phyloP scores from a whole-genome alignment of 30 jellyfish, hydroid and myxozoan genomes.

The Catostylus mosaicus region DNA sequence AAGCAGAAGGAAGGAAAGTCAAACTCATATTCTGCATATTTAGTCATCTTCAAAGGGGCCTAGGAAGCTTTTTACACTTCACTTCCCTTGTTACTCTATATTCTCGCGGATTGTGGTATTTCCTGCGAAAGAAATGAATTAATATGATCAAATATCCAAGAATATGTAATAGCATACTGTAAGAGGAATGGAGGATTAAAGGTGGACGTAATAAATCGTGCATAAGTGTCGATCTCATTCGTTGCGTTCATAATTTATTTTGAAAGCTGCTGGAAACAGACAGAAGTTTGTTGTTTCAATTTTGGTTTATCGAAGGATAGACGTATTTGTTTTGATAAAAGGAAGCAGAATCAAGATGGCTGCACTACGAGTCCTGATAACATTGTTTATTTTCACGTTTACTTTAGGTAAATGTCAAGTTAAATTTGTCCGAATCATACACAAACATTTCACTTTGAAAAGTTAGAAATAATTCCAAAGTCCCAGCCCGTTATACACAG shows the following conservation, averaged over 20 bases:
- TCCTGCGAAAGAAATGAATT: neutral
- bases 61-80: no score
- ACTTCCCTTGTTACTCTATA: neutral
- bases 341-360: constrained; percentile 9
- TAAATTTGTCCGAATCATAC: no score
- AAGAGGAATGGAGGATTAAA: neutral
- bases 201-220: neutral
- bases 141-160: neutral
- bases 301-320: neutral
- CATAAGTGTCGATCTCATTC: neutral
- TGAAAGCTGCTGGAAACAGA: constrained; percentile 2
- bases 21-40: neutral
- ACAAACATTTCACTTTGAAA: no score
- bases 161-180: neutral
- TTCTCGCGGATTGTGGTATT: neutral
- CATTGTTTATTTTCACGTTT: neutral
- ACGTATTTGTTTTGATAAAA: neutral
- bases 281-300: constrained; percentile 2
- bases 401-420: neutral
- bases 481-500: no score
- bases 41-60: neutral
- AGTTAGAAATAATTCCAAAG: no score
- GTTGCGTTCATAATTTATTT: neutral
- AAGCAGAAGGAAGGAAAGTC: neutral
- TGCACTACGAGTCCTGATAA: neutral